Conservation (phyloP, 2,888 invertebrate genomes). For the Tenthredo livida region DNA sequence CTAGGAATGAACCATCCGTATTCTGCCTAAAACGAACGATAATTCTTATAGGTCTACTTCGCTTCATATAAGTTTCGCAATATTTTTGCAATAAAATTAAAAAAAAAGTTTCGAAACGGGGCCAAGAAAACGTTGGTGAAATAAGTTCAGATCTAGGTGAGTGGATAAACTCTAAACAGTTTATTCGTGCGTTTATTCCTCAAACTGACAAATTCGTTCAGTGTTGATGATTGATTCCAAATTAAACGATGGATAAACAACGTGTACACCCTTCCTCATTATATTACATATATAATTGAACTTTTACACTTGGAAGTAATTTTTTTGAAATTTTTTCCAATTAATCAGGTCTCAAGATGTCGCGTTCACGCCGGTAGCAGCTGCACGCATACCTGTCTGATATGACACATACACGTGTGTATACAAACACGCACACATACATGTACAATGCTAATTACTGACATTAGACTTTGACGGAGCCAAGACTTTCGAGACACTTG, state of each 20-base stretch:
- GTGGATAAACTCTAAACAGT: not conserved
- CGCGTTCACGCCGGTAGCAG: not conserved
- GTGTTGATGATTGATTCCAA: conserved; percentile 10
- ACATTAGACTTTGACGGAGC: conserved; percentile 33
- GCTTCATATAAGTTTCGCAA: not conserved
- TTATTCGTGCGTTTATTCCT: not conserved
- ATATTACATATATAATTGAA: not conserved
- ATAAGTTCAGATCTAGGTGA: not conserved
- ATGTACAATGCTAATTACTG: conserved; percentile 39
- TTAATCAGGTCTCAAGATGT: not conserved
- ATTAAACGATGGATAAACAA: not conserved
- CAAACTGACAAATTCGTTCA: not conserved
- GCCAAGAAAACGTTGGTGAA: not conserved
- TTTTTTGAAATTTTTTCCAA: not conserved
- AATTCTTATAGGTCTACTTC: not conserved
- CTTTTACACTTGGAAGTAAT: not conserved
- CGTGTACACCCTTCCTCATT: not conserved
- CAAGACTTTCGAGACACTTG: conserved; percentile 1
- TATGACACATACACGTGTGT: not conserved
- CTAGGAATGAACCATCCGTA: conserved; percentile 79
- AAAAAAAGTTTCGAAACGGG: not conserved
- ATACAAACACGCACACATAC: not conserved
- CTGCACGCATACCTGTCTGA: not conserved
- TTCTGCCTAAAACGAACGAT: conserved; percentile 71
- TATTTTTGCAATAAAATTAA: not conserved